A percentile compares a stretch with the other conserved stretches of the same genome.
phyloP scores from a whole-genome alignment of 2,888 invertebrate genomes.

The Harmothoe impar region DNA sequence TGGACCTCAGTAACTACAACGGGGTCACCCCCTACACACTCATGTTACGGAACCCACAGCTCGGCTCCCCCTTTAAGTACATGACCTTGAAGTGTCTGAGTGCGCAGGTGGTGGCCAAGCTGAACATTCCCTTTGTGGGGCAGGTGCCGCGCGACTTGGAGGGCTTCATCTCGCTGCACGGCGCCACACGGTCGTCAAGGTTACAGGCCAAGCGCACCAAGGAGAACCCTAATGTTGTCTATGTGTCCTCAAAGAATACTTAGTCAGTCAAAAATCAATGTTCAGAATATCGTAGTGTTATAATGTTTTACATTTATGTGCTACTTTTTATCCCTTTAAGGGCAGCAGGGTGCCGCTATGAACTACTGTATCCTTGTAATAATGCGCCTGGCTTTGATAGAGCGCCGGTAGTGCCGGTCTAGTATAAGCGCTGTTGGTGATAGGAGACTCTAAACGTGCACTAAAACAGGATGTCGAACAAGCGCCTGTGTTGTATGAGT shows the following conservation, averaged over 20 bases:
- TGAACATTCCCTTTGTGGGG: conserved; percentile 87
- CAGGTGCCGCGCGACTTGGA: conserved; percentile 86
- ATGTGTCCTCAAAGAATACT: conserved; percentile 45
- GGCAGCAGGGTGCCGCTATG: too few species aligned
- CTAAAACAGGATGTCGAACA: too few species aligned
- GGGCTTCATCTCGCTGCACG: conserved; percentile 66
- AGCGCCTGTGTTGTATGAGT: too few species aligned
- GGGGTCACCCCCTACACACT: conserved; percentile 89
- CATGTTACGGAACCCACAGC: conserved; percentile 84
- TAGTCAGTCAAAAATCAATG: background rate
- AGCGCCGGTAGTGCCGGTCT: too few species aligned
- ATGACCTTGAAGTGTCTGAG: conserved; percentile 92
- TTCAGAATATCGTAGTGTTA: too few species aligned
- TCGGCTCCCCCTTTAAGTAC: conserved; percentile 86
- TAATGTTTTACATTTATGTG: too few species aligned
- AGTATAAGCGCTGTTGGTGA: too few species aligned
- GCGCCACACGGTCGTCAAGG: conserved; percentile 18
- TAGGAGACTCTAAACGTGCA: too few species aligned
- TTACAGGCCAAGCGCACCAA: background rate
- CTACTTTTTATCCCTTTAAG: too few species aligned
- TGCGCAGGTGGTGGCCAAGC: conserved; percentile 89
- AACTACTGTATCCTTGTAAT: too few species aligned
- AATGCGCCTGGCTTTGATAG: too few species aligned
- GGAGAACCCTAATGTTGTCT: conserved; percentile 25
- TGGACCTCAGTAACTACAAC: conserved; percentile 91